Base-by-base conservation (phyloP, 2,797 vertebrate species). In the Chelon auratus region DNA sequence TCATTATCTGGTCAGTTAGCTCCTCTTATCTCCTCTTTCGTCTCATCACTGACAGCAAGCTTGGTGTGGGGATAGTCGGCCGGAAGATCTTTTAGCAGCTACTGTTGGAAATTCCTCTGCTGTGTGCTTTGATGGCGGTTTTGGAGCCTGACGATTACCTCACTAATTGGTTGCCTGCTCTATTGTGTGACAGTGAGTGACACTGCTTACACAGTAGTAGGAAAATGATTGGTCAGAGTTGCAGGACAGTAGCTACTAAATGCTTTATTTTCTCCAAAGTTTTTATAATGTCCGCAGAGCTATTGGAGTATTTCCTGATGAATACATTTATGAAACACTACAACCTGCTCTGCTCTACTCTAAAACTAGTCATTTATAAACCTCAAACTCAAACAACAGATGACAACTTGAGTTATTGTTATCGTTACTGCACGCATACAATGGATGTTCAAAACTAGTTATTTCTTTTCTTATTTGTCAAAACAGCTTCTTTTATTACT, bases 1-100 rank as follows among this genome's bases (percentile, higher is more conserved):
- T 78, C 74, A 84, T 90, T 83, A 84, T 87, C 77, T 72, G 84
- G 83, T 73, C 78, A 84, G 80, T 89, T 85, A 76, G 72, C 54
- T 81, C 60, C 64, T 84, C 57, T 87, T 80, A 84, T 88, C 80
- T 82, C 62, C 36, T 14, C 33, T 53, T 70, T 77, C 18, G 8
- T 67, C 70, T 73, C 68, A 53, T 77, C 51, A 18, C 68, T 83
- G 66, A 78, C 59, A 67, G 51, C 57, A 45, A 54, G 52, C 30
- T 68, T 9, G 36, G 72, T 60, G 57, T 60, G 62, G 62, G 63
- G 57, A 75, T 26, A 72, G 65, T 79, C 60, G 36, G 59, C 42
- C 45, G 8, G 58, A 78, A 65, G 70, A 76, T 72, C 48, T 74
- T 69, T 59, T n/a, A 63, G 62, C 18, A 33, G 40, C 64, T 30